Conservation (phyloP, 2,888 invertebrate species). For the Acronicta leporina region DNA sequence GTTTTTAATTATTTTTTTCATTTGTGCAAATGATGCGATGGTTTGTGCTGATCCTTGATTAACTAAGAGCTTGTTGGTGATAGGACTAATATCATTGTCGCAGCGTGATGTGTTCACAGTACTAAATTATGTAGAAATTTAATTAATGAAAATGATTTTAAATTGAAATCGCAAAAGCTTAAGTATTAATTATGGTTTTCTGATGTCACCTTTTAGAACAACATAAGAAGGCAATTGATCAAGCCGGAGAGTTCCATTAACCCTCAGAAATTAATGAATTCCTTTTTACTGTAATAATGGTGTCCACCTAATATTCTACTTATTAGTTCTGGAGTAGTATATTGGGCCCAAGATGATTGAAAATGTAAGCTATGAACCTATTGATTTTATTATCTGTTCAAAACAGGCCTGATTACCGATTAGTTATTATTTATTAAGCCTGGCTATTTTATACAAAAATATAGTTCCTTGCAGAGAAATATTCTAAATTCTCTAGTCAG, state of each 20-base stretch:
- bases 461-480: conserved; percentile 50
- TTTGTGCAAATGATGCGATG: conserved; percentile 83
- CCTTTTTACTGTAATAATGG: background rate
- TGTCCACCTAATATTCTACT: background rate
- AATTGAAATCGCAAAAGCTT: background rate
- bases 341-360: conserved; percentile 18
- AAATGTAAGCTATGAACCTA: conserved; percentile 28
- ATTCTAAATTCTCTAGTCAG: conserved; percentile 86
- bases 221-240: background rate
- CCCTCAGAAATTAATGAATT: background rate
- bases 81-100: conserved; percentile 26
- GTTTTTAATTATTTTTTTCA: conserved; percentile 64
- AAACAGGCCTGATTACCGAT: conserved; percentile 42
- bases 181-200: background rate
- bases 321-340: too few relatives aligned
- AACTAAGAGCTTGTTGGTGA: conserved; percentile 29
- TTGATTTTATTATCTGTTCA: conserved; percentile 51
- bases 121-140: conserved; percentile 5
- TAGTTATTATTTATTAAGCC: conserved; percentile 52
- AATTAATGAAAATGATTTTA: background rate
- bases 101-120: conserved; percentile 35
- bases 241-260: background rate
- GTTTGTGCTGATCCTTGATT: conserved; percentile 42
- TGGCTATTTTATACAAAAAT: conserved; percentile 54
- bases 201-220: background rate